phyloP scores from a whole-genome alignment of 1,140 invertebrate genomes.

The Drosophila chauvacae region DNA sequence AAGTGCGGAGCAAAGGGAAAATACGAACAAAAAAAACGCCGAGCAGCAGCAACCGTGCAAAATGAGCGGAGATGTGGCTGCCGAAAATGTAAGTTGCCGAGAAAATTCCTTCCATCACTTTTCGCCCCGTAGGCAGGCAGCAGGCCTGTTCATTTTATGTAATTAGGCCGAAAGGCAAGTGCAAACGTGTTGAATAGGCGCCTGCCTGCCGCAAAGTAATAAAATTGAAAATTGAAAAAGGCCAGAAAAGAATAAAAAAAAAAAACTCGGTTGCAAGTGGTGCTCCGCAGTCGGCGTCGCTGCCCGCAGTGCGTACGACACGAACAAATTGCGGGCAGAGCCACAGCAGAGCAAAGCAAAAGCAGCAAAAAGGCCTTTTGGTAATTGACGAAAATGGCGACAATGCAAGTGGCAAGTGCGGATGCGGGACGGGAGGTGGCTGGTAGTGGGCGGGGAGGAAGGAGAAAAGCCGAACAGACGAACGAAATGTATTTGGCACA shows the following conservation, averaged over 20 bases:
- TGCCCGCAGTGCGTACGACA: slow-evolving; percentile 29
- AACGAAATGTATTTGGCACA: slow-evolving; percentile 78
- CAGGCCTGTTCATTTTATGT: slow-evolving; percentile 60
- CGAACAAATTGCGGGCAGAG: slow-evolving; percentile 17
- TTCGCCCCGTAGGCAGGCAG: background rate
- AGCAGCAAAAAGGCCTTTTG: slow-evolving; percentile 61
- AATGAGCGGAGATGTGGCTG: slow-evolving; percentile 82
- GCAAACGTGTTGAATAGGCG: slow-evolving; percentile 62
- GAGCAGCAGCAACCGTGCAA: slow-evolving; percentile 72
- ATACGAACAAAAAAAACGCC: slow-evolving; percentile 32
- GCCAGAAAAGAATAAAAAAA: slow-evolving; percentile 13
- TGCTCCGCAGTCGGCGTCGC: slow-evolving; percentile 23
- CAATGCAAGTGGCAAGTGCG: slow-evolving; percentile 65
- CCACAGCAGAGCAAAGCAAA: slow-evolving; percentile 8
- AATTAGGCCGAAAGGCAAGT: slow-evolving; percentile 58
- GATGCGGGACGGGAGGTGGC: slow-evolving; percentile 26
- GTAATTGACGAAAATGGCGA: slow-evolving; percentile 83
- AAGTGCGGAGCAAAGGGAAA: slow-evolving; percentile 2
- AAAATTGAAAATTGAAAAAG: slow-evolving; percentile 13
- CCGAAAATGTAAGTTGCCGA: slow-evolving; percentile 75
- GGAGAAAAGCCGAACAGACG: slow-evolving; percentile 51
- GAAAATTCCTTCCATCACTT: slow-evolving; percentile 29
- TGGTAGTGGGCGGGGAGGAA: slow-evolving; percentile 9
- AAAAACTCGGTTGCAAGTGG: slow-evolving; percentile 40
- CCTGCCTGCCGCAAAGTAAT: slow-evolving; percentile 24